These are phyloP conservation scores for Theristus sp. DNA, from an alignment of 2,888 invertebrate species.

Conservation along the genomic window DNA sequence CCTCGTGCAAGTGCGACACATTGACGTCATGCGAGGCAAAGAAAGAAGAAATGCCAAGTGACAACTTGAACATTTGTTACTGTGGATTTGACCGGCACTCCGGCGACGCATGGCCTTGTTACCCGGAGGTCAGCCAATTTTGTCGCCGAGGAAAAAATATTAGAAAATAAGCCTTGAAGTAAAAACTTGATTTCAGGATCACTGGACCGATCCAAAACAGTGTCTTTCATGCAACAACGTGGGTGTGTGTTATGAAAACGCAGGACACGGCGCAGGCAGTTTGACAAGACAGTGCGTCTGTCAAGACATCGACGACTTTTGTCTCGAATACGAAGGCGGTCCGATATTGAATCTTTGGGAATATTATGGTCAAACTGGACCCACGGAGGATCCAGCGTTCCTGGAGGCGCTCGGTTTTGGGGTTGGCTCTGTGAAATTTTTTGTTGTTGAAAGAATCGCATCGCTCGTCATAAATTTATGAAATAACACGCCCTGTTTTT, in stretches of 20 bases:
- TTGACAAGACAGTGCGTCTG: not conserved
- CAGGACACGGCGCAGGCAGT: no score
- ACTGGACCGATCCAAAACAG: not conserved
- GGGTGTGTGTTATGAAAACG: not conserved
- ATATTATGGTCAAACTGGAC: conserved; percentile 12
- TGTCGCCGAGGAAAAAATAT: no score
- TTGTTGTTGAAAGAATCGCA: no score
- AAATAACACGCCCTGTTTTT: no score
- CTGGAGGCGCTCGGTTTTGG: conserved; percentile 2
- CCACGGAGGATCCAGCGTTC: conserved; percentile 2
- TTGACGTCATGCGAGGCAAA: no score
- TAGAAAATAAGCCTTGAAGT: not conserved
- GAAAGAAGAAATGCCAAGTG: not conserved
- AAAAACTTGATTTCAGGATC: not conserved
- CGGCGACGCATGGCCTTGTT: not conserved
- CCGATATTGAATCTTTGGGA: conserved; percentile 1
- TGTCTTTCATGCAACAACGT: not conserved
- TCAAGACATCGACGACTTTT: not conserved
- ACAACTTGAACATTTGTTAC: conserved; percentile 10
- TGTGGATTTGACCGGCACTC: conserved; percentile 17
- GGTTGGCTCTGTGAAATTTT: not conserved
- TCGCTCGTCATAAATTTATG: no score
- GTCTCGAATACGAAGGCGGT: not conserved
- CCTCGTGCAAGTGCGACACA: not conserved
- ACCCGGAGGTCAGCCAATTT: not conserved